Evolutionary conservation across 1,140 invertebrate species (phyloP), one percentile per base, ranked within the genome.

Genomic region (Hylaeus anthracinus): DNA sequence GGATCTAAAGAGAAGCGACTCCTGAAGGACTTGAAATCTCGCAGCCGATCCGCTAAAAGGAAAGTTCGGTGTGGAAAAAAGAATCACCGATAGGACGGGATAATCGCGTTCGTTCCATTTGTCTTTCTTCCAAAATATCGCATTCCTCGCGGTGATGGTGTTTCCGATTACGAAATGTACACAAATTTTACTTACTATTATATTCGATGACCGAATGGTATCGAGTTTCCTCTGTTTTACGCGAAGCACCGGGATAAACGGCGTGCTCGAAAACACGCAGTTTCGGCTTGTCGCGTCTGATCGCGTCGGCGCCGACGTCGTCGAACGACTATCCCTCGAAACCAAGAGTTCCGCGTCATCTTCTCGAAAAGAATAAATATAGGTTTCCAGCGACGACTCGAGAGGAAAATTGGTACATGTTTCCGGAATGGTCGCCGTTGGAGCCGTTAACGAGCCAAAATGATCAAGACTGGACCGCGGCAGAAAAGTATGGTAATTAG

Each of bases 31-130:
- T 77, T 81, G 75, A 79, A 26, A 71, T 83, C 82, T 81, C 81
- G 72, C 10, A 79, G 72, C 58, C 70, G 80, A 86, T 86, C 75
- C 63, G 41, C 69, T 86, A 83, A 86, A 70, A 86, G 84, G 72
- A 80, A 86, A 86, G 85, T 86, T 86, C 63, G 43, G 9, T 43
- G 56, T 60, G 43, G 72, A 41, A 72, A 56, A 72, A 73, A 72
- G 74, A 71, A 78, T 71, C 63, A 10, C 65, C 14, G 39, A 10
- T 12, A 37, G 61, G 8, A 63, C 64, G 64, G 64, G 45, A 48
- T 65, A 65, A 65, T 65, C 55, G 55, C 55, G 10, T 56, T 43
- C 64, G 14, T 0, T 41, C 64, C 41, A n/a, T 41, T 43, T 43
- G 10, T 63, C 61, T 41, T 55, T 39, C 45, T 48, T 53, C 3